Evolutionary conservation across 37 sponge, comb jelly and placozoan genomes (phyloP).

Genomic region (Petrosia ficiformis): DNA sequence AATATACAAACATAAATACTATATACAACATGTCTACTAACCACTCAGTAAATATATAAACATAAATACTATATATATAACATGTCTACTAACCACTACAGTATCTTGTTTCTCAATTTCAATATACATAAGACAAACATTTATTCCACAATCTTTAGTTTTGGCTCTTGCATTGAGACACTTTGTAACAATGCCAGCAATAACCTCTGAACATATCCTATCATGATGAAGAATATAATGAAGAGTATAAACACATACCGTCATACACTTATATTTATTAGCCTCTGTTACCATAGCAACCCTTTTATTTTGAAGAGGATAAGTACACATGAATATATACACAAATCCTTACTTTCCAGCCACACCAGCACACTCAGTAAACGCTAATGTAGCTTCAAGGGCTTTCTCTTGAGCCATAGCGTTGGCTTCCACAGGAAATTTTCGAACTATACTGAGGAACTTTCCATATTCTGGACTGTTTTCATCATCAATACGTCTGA

Average conservation of each 20-base stretch:
- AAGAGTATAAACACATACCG: not conserved
- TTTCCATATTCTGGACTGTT: conserved; percentile 74
- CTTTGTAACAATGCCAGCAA: conserved; percentile 88
- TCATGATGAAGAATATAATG: not conserved
- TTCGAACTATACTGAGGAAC: conserved; percentile 74
- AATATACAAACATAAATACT: not conserved
- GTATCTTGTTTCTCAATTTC: conserved; percentile 88
- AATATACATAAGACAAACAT: conserved; percentile 82
- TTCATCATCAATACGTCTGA: conserved; percentile 75
- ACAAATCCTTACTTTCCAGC: conserved; percentile 71
- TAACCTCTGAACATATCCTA: conserved; percentile 70
- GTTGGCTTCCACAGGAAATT: conserved; percentile 87
- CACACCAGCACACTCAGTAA: conserved; percentile 69
- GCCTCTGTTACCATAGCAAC: not conserved
- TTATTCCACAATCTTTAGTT: conserved; percentile 66
- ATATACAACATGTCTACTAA: conserved; percentile 8
- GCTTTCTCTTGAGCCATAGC: conserved; percentile 94
- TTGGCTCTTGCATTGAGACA: conserved; percentile 89
- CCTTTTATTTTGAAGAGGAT: not conserved
- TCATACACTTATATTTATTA: conserved; percentile 9
- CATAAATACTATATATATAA: not conserved
- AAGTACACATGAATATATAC: not conserved
- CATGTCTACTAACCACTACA: conserved; percentile 46
- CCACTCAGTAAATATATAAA: conserved; percentile 26
- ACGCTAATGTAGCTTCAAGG: conserved; percentile 81